Evolutionary conservation across 2,888 invertebrate genomes (phyloP).

Genomic region (Macroteleia sp.): DNA sequence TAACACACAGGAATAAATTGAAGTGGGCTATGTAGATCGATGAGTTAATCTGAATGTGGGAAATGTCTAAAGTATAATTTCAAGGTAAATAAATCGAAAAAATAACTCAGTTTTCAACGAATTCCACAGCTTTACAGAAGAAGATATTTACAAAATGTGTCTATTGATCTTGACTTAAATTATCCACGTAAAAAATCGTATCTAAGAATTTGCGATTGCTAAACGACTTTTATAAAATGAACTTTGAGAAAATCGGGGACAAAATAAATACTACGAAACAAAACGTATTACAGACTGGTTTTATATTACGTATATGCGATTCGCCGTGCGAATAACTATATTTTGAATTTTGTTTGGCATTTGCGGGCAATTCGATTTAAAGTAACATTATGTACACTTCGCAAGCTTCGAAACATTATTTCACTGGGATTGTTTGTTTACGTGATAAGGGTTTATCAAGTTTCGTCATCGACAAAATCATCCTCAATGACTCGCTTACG

Average conservation of each 20-base stretch:
- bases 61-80: no score
- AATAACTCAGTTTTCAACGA: no score
- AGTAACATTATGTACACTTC: constrained; percentile 79
- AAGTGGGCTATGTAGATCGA: constrained; percentile 5
- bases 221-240: no score
- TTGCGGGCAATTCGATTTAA: constrained; percentile 74
- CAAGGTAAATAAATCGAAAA: no score
- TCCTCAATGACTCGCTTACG: constrained; percentile 25
- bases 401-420: constrained; percentile 70
- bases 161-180: neutral
- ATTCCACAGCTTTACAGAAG: no score
- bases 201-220: constrained; percentile 7
- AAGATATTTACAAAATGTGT: constrained; percentile 38
- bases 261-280: constrained; percentile 81
- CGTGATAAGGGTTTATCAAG: constrained; percentile 17
- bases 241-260: constrained; percentile 66
- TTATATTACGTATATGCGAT: constrained; percentile 56
- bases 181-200: neutral
- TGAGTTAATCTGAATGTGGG: constrained; percentile 1
- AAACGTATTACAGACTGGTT: constrained; percentile 74
- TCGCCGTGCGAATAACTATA: constrained; percentile 62
- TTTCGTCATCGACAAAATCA: constrained; percentile 41
- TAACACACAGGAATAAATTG: neutral
- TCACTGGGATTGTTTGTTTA: constrained; percentile 37
- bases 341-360: constrained; percentile 70